Conservation (phyloP, 1,140 invertebrate species). For the Zaprionus vittiger region DNA sequence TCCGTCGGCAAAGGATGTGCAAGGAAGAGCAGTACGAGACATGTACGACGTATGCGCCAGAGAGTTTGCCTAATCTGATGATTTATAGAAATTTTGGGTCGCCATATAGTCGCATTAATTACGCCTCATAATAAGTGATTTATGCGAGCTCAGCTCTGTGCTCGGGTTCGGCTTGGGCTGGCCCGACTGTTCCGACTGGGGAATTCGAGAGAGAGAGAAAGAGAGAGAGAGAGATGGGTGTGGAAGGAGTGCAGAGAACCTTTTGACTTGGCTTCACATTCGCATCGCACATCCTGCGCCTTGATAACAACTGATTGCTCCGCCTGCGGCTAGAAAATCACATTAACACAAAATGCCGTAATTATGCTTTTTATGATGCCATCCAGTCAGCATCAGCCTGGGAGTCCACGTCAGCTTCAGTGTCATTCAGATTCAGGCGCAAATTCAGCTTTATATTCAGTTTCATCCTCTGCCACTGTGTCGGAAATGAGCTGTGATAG, state of each 20-base stretch:
- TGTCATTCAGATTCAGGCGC: too few relatives aligned
- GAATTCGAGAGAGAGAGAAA: neutral
- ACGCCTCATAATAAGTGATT: constrained; percentile 81
- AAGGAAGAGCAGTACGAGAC: neutral
- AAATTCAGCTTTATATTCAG: neutral
- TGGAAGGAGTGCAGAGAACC: neutral
- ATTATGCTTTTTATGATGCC: constrained; percentile 62
- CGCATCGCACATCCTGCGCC: constrained; percentile 42
- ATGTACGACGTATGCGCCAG: constrained; percentile 29
- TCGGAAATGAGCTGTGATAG: neutral
- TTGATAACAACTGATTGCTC: constrained; percentile 47
- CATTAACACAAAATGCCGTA: constrained; percentile 72
- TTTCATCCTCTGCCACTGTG: neutral
- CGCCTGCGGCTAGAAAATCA: constrained; percentile 67
- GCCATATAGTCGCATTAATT: constrained; percentile 79
- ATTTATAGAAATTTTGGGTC: constrained; percentile 80
- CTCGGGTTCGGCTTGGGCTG: neutral
- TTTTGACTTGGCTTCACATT: constrained; percentile 7
- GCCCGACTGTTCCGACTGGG: neutral
- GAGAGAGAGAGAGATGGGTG: neutral
- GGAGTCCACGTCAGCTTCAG: neutral
- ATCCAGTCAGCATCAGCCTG: constrained; percentile 8
- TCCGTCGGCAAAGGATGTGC: neutral
- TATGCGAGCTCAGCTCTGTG: constrained; percentile 65
- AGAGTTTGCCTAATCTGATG: constrained; percentile 77